These are phyloP conservation scores for Cenopis cana DNA, from an alignment of 2,888 invertebrate species.

Conservation along the genomic window DNA sequence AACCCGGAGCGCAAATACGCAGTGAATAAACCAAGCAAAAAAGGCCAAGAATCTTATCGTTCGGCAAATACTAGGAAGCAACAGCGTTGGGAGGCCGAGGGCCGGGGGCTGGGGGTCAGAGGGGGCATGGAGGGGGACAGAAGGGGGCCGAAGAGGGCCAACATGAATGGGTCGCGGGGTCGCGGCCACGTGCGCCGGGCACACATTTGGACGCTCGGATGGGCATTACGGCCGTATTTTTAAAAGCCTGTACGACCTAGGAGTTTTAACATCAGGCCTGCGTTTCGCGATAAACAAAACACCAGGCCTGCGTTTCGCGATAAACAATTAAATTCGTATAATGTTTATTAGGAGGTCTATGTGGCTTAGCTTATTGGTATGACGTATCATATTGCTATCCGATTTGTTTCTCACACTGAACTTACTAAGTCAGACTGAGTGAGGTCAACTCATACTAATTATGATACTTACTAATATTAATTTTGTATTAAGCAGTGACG, in stretches of 20 bases:
- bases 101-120: conserved; percentile 25
- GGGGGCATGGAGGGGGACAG: conserved; percentile 25
- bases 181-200: conserved; percentile 52
- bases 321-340: not conserved
- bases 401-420: not conserved
- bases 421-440: not conserved
- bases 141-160: conserved; percentile 35
- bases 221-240: conserved; percentile 54
- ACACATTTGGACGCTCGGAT: conserved; percentile 58
- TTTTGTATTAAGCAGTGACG: too few relatives aligned
- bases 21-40: conserved; percentile 38
- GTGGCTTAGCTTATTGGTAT: not conserved
- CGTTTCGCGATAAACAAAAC: not conserved
- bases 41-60: conserved; percentile 36
- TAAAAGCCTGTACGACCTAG: conserved; percentile 34
- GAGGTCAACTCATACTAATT: not conserved
- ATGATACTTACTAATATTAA: not conserved
- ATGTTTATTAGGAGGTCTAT: not conserved
- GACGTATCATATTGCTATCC: not conserved
- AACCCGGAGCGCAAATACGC: conserved; percentile 25
- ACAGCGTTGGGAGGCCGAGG: conserved; percentile 26
- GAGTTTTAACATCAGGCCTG: not conserved
- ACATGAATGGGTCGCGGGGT: conserved; percentile 53
- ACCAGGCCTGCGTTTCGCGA: not conserved
- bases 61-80: conserved; percentile 41